phyloP scores from a whole-genome alignment of 2,113 vertebrate species.

The Mustela lutreola region DNA sequence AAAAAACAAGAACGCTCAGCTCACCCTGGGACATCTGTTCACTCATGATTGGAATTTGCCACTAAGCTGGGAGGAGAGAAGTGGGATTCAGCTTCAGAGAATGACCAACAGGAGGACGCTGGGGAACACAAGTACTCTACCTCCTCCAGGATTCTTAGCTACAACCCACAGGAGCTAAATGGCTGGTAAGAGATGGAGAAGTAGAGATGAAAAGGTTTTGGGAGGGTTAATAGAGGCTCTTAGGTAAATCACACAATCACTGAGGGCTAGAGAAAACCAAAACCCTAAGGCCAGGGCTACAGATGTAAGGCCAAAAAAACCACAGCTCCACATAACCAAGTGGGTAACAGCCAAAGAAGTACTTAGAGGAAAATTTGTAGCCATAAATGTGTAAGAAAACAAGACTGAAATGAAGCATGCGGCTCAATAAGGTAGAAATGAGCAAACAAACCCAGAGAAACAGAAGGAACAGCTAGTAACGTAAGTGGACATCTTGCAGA shows the following conservation, averaged over 20 bases:
- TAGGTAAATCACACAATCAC: background rate
- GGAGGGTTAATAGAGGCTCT: background rate
- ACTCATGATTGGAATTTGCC: background rate
- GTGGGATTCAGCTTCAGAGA: background rate
- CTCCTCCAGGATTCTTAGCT: background rate
- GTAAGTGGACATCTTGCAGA: background rate
- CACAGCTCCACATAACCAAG: background rate
- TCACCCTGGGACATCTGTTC: background rate
- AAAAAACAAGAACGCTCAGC: too few species aligned
- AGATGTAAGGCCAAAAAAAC: background rate
- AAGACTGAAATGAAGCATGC: background rate
- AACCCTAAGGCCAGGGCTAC: background rate
- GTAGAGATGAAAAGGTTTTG: background rate
- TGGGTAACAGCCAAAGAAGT: background rate
- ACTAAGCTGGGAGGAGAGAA: background rate
- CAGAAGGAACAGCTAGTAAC: background rate
- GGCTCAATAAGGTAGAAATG: background rate
- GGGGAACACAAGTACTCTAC: background rate
- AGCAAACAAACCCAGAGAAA: constrained; percentile 25
- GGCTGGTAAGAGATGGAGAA: background rate
- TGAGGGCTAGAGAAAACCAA: background rate
- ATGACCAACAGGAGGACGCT: background rate
- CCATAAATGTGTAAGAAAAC: background rate
- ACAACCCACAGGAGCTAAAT: background rate
- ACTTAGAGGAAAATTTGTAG: background rate